Conservation (phyloP, 2,797 vertebrate genomes). For the Dendrocincla fuliginosa region DNA sequence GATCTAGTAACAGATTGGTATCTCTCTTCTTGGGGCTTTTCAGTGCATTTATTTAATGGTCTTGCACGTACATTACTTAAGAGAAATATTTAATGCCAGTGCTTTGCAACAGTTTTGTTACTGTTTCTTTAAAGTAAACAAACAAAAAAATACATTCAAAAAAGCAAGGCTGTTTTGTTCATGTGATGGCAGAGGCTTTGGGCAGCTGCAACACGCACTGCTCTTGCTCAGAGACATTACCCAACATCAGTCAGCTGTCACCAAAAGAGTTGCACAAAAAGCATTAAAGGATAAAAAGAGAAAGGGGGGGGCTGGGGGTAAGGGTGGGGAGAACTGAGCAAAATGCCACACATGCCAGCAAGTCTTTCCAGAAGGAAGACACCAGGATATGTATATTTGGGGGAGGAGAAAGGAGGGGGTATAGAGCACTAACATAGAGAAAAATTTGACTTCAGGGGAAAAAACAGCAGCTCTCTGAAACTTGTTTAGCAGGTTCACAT, state of each 20-base stretch:
- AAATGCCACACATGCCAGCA: constrained; percentile 69
- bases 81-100: constrained; percentile 84
- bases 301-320: constrained; percentile 48
- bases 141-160: constrained; percentile 87
- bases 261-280: constrained; percentile 75
- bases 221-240: constrained; percentile 74
- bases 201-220: constrained; percentile 68
- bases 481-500: constrained; percentile 76
- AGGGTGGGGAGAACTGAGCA: constrained; percentile 31
- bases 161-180: constrained; percentile 79
- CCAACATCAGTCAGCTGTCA: constrained; percentile 77
- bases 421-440: constrained; percentile 27
- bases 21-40: constrained; percentile 76
- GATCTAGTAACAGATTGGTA: constrained; percentile 68
- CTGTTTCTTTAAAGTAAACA: constrained; percentile 79
- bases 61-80: constrained; percentile 75
- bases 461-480: constrained; percentile 66
- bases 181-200: constrained; percentile 75
- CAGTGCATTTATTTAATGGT: constrained; percentile 84
- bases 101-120: constrained; percentile 84
- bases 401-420: not conserved
- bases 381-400: not conserved
- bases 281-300: constrained; percentile 77
- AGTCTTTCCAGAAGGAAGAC: constrained; percentile 58
- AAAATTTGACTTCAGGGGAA: constrained; percentile 64